These are phyloP conservation scores for Anniella stebbinsi DNA, from an alignment of 2,797 vertebrate genomes.

Conservation along the genomic window DNA sequence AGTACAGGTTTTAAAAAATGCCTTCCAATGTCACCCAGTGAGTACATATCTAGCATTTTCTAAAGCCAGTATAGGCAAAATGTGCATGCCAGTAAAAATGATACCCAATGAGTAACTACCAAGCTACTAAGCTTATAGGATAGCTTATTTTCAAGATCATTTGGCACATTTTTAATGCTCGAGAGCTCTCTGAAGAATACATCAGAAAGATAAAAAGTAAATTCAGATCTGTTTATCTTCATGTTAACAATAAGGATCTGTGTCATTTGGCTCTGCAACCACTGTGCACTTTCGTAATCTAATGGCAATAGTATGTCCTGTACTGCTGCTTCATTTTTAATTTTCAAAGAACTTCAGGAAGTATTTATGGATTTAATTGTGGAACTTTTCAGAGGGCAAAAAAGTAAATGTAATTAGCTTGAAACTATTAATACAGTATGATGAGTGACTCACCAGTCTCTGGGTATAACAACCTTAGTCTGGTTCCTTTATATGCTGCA, in stretches of 20 bases:
- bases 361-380: constrained; percentile 69
- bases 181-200: constrained; percentile 61
- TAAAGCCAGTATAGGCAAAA: constrained; percentile 39
- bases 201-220: constrained; percentile 61
- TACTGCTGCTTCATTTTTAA: constrained; percentile 59
- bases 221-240: constrained; percentile 44
- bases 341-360: constrained; percentile 67
- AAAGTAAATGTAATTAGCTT: constrained; percentile 69
- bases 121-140: constrained; percentile 42
- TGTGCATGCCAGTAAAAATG: constrained; percentile 49
- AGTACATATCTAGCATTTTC: background rate
- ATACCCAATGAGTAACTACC: constrained; percentile 41
- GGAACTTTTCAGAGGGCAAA: constrained; percentile 65
- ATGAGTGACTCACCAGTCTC: constrained; percentile 59
- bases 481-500: constrained; percentile 39
- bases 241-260: constrained; percentile 51
- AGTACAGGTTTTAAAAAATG: background rate
- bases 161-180: constrained; percentile 55
- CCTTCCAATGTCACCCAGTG: background rate
- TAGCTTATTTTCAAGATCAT: constrained; percentile 65
- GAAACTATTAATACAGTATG: constrained; percentile 55
- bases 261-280: constrained; percentile 63
- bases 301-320: constrained; percentile 63
- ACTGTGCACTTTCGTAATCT: constrained; percentile 40
- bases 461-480: constrained; percentile 53